Conservation (phyloP, 2,113 vertebrate species). For the Aix galericulata region DNA sequence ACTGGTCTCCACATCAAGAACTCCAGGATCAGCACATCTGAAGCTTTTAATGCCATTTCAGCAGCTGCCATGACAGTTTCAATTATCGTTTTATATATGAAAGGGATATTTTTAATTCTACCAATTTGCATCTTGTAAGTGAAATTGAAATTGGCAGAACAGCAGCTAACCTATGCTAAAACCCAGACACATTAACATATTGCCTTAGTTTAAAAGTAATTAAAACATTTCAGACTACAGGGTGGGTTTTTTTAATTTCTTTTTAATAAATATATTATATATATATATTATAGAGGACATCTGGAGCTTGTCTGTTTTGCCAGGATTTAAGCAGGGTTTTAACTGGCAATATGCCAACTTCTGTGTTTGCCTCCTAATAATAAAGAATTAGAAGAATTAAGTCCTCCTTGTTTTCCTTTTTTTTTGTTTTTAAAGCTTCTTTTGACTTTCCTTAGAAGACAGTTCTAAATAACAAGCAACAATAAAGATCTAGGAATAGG, state of each 20-base stretch:
- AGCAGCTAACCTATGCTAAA: constrained; percentile 54
- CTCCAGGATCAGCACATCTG: constrained; percentile 34
- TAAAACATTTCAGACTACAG: constrained; percentile 11
- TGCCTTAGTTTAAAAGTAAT: constrained; percentile 35
- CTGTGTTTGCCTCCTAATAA: background rate
- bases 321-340: background rate
- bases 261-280: background rate
- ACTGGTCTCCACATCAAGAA: constrained; percentile 8
- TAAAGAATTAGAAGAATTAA: background rate
- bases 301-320: background rate
- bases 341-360: background rate
- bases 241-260: too few species aligned
- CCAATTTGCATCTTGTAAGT: constrained; percentile 45
- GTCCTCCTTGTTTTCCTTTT: background rate
- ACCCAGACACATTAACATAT: constrained; percentile 25
- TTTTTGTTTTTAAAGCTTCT: background rate
- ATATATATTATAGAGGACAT: background rate
- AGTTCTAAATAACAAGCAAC: background rate
- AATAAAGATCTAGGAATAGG: background rate
- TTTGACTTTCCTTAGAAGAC: background rate
- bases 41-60: constrained; percentile 52
- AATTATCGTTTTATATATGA: constrained; percentile 54
- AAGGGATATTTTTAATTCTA: constrained; percentile 63
- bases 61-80: constrained; percentile 47
- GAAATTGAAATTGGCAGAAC: constrained; percentile 52